A percentile compares a stretch with the other conserved stretches of the same genome.
phyloP scores from a whole-genome alignment of 1,140 invertebrate genomes.

The Dufourea novaeangliae region DNA sequence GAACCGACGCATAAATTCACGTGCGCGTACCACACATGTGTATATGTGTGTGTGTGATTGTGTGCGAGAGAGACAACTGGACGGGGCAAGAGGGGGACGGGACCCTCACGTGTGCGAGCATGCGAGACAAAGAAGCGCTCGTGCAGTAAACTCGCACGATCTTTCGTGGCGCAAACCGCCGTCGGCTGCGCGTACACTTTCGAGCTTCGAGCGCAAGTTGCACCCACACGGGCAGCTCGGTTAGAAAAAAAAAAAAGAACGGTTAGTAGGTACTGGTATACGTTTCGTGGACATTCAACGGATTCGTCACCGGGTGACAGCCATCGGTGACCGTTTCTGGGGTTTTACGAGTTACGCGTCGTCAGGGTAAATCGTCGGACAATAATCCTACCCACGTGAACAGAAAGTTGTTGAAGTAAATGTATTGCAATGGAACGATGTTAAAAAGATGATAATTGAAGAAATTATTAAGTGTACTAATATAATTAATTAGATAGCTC shows the following conservation, averaged over 20 bases:
- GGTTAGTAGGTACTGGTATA: no score
- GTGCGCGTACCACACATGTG: slow-evolving; percentile 44
- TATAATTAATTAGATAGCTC: no score
- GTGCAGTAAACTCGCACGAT: slow-evolving; percentile 68
- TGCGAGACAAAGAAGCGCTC: slow-evolving; percentile 64
- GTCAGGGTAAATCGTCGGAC: no score
- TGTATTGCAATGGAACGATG: no score
- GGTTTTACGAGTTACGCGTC: no score
- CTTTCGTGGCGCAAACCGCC: slow-evolving; percentile 58
- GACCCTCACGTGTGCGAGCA: slow-evolving; percentile 53
- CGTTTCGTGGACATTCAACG: no score
- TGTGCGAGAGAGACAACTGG: background rate
- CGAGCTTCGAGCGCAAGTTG: slow-evolving; percentile 22
- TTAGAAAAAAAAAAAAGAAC: background rate
- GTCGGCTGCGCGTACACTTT: slow-evolving; percentile 30
- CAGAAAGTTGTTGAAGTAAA: no score
- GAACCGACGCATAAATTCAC: slow-evolving; percentile 62
- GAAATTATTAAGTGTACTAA: no score
- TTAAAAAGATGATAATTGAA: no score
- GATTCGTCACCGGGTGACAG: no score
- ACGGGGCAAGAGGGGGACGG: background rate
- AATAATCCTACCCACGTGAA: no score
- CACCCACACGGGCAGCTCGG: slow-evolving; percentile 17
- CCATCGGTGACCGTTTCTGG: no score
- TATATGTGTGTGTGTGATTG: background rate